These are phyloP conservation scores for Furnarius figulus DNA, from an alignment of 2,113 vertebrate genomes.

Conservation along the genomic window DNA sequence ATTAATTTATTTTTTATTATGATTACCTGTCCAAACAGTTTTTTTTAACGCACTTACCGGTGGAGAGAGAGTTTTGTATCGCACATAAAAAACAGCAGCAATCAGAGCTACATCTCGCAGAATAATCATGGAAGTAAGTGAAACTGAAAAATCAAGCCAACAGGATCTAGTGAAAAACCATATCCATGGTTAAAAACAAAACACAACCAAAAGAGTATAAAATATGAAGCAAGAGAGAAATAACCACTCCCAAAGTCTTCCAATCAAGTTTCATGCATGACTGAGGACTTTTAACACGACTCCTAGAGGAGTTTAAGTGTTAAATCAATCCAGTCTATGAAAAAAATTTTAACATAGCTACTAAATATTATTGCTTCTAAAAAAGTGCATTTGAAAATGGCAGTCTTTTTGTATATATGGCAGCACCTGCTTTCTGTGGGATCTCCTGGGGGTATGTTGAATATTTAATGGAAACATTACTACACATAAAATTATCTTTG, in stretches of 20 bases:
- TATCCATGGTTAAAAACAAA: accelerated
- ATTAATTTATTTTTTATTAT: accelerated
- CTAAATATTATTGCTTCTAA: neutral
- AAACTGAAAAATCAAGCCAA: conserved; percentile 78
- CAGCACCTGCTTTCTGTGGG: neutral
- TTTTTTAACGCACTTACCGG: conserved; percentile 83
- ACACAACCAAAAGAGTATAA: neutral
- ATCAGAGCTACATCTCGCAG: conserved; percentile 90
- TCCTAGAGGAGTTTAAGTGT: neutral
- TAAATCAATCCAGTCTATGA: neutral
- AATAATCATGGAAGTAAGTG: conserved; percentile 90
- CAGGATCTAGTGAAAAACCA: neutral
- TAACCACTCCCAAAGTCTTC: neutral
- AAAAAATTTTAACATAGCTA: neutral
- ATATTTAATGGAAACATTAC: neutral
- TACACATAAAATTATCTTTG: accelerated
- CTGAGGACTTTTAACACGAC: accelerated
- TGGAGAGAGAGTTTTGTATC: conserved; percentile 94
- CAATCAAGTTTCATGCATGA: accelerated
- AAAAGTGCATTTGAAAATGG: neutral
- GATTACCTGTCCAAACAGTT: accelerated
- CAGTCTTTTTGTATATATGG: accelerated
- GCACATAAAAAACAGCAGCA: conserved; percentile 93
- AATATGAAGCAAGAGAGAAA: neutral
- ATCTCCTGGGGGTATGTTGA: accelerated